Evolutionary conservation across 1,140 invertebrate species (phyloP), one percentile per base, ranked within the genome.

Genomic region (Frieseomelitta varia): DNA sequence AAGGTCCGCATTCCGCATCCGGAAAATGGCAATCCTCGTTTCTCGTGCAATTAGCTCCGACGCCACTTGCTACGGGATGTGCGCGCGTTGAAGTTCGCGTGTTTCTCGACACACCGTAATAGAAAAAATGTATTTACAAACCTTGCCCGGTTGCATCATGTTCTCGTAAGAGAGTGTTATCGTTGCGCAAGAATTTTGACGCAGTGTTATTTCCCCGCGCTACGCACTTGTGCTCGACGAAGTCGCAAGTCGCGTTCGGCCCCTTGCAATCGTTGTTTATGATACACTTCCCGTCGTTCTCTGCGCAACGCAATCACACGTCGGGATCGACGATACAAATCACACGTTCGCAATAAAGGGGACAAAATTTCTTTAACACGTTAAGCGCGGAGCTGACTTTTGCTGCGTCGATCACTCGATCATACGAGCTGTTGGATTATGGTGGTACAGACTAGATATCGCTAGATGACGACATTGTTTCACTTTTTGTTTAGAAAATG

Each of bases 261-360:
- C 19, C 24, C 19, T 51, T 71, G 65, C 92, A 93, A 76, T 93
- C 93, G 27, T 88, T 81, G 51, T 91, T 72, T 63, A 93, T 84
- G 14, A 55, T 34, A 67, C 92, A 93, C 24, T 87, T 79, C 1
- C 91, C 88, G 1, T 85, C 88, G 21, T 87, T 34, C 8, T 68
- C 92, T 93, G 39, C 39, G 53, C 24, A 86, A 14, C 4, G 78
- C 0, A 63, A 63, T 30, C 2, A 30, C 30, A 30, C 30, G 2
- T 61, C n/a, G 79, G 19, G 63, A 61, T 65, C 47, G 51, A 21
- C 11, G 1, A 51, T 56, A 0, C 24, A 30, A 74, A 55, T n/a
- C 71, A 53, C n/a, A 58, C n/a, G 3, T n/a, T n/a, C n/a, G n/a
- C n/a, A 34, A 11, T 74, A 61, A 12, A 73, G 34, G n/a, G n/a